Conservation (phyloP, 1,140 invertebrate genomes). For the Drosophila malerkotliana region DNA sequence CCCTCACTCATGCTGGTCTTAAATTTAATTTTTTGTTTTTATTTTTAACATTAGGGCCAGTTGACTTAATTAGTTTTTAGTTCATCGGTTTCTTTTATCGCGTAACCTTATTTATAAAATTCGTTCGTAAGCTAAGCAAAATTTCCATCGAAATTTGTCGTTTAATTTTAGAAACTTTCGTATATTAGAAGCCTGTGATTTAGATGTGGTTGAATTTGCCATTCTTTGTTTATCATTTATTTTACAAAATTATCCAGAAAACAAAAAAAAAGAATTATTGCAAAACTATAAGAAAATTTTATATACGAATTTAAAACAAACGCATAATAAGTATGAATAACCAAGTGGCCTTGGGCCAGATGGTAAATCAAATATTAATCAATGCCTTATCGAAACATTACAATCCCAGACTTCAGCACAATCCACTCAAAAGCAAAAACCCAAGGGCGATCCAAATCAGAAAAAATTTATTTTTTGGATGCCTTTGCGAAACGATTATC, state of each 20-base stretch:
- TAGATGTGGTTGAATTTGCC: constrained; percentile 76
- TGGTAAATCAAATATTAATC: constrained; percentile 32
- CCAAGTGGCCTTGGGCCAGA: constrained; percentile 7
- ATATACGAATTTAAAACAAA: constrained; percentile 36
- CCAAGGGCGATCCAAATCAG: constrained; percentile 19
- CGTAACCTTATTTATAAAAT: constrained; percentile 41
- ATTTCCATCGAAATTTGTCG: constrained; percentile 64
- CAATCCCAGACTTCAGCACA: constrained; percentile 43
- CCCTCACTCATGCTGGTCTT: constrained; percentile 40
- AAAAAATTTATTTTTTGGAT: constrained; percentile 1
- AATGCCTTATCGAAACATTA: constrained; percentile 39
- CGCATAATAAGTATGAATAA: constrained; percentile 7
- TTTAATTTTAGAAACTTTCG: constrained; percentile 62
- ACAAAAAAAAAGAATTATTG: not conserved
- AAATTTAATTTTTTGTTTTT: constrained; percentile 51
- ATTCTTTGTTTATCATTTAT: constrained; percentile 42
- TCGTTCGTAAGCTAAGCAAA: constrained; percentile 46
- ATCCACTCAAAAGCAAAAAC: constrained; percentile 31
- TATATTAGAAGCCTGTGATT: constrained; percentile 82
- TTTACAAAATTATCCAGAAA: constrained; percentile 39
- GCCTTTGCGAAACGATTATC: constrained; percentile 16
- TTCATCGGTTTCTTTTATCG: constrained; percentile 36
- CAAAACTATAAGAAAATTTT: constrained; percentile 12
- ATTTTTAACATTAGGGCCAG: constrained; percentile 67
- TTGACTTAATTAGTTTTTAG: constrained; percentile 78